phyloP scores from a whole-genome alignment of 2,888 invertebrate species.

The Lobophora halterata region DNA sequence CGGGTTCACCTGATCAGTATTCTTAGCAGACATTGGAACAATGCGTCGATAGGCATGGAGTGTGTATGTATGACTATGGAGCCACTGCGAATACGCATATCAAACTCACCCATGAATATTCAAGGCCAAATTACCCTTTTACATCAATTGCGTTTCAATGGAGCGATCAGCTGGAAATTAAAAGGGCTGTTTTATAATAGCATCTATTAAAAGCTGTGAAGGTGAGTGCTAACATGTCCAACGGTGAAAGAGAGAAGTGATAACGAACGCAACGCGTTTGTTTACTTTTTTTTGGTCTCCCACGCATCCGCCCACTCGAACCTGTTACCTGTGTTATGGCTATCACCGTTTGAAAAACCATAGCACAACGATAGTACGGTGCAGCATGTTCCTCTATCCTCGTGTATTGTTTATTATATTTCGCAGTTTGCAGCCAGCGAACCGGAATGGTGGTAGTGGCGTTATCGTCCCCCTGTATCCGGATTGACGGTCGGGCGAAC shows the following conservation, averaged over 20 bases:
- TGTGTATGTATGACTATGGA: slow-evolving; percentile 56
- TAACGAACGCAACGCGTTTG: slow-evolving; percentile 47
- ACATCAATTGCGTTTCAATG: slow-evolving; percentile 41
- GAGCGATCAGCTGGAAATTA: slow-evolving; percentile 61
- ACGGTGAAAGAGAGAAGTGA: slow-evolving; percentile 34
- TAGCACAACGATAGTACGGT: slow-evolving; percentile 1
- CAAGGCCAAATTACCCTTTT: slow-evolving; percentile 35
- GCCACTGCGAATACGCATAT: slow-evolving; percentile 41
- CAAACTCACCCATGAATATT: slow-evolving; percentile 45
- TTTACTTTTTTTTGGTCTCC: slow-evolving; percentile 56
- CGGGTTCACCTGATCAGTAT: slow-evolving; percentile 59
- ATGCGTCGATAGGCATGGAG: slow-evolving; percentile 59
- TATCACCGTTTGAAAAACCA: slow-evolving; percentile 50
- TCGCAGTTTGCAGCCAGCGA: slow-evolving; percentile 38
- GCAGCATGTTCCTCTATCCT: slow-evolving; percentile 6
- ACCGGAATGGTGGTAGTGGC: slow-evolving; percentile 53
- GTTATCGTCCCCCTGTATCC: slow-evolving; percentile 51
- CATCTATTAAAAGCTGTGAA: slow-evolving; percentile 44
- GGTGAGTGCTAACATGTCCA: slow-evolving; percentile 22
- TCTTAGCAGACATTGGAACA: slow-evolving; percentile 48
- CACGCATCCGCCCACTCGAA: slow-evolving; percentile 54
- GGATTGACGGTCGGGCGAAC: slow-evolving; percentile 58
- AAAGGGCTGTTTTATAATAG: slow-evolving; percentile 47
- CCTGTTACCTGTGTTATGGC: slow-evolving; percentile 53
- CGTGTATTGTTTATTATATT: slow-evolving; percentile 31